Evolutionary conservation across 1,140 invertebrate genomes (phyloP).

Genomic region (Diprion similis): DNA sequence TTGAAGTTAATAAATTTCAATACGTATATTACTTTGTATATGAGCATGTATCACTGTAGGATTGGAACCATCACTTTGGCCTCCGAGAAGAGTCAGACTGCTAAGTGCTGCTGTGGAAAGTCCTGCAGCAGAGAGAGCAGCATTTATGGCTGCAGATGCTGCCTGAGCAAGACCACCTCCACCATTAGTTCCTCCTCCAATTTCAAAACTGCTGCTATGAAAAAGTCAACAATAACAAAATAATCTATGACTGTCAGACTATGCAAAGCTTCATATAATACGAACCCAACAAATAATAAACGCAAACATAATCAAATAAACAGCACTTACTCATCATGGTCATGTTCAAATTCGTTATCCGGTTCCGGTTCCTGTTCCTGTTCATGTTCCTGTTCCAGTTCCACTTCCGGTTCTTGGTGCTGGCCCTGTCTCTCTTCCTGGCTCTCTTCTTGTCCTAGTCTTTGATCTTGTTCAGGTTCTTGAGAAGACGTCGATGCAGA

Average conservation of each 20-base stretch:
- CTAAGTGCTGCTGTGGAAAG: constrained; percentile 33
- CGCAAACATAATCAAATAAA: too few species aligned
- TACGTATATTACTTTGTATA: neutral
- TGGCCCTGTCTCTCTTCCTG: neutral
- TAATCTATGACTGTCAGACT: too few species aligned
- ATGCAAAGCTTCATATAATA: too few species aligned
- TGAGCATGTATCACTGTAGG: neutral
- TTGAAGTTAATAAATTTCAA: neutral
- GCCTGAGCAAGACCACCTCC: constrained; percentile 47
- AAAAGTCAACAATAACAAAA: neutral
- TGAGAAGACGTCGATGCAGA: neutral
- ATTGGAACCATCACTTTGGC: constrained; percentile 1
- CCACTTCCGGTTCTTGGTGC: constrained; percentile 46
- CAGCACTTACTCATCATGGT: neutral
- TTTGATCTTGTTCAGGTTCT: constrained; percentile 29
- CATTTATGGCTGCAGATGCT: constrained; percentile 58
- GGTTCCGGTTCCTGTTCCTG: neutral
- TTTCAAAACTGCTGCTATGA: neutral
- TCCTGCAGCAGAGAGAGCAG: constrained; percentile 58
- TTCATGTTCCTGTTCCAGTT: neutral
- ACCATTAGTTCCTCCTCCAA: constrained; percentile 21
- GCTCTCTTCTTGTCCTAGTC: constrained; percentile 38
- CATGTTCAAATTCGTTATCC: neutral
- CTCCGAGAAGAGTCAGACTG: constrained; percentile 30
- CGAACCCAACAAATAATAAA: too few species aligned